A percentile compares a stretch with the other conserved stretches of the same genome.
phyloP scores from a whole-genome alignment of 2,888 invertebrate species.

The Psylliodes chrysocephalus region DNA sequence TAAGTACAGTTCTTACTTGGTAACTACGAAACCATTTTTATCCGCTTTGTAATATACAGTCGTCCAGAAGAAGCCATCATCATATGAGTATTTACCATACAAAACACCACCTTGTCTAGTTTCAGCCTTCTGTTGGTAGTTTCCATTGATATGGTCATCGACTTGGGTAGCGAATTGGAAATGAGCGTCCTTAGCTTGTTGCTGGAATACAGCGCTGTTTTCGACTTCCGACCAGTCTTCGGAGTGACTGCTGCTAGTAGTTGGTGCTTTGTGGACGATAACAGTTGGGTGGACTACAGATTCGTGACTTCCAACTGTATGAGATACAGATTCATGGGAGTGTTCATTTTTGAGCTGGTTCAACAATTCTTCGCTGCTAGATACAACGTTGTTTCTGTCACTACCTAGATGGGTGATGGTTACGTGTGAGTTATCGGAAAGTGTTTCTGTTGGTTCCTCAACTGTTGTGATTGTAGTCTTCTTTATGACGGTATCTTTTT shows the following conservation, averaged over 20 bases:
- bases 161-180: slow-evolving; percentile 63
- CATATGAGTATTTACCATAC: slow-evolving; percentile 68
- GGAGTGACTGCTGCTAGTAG: neutral
- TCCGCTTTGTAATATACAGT: slow-evolving; percentile 70
- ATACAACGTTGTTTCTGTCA: neutral
- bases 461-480: slow-evolving; percentile 2
- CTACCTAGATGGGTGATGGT: neutral
- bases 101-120: slow-evolving; percentile 61
- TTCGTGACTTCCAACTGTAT: neutral
- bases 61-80: slow-evolving; percentile 68
- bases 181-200: slow-evolving; percentile 54
- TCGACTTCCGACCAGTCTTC: too few relatives aligned
- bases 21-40: slow-evolving; percentile 69
- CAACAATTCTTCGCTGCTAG: neutral
- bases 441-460: neutral
- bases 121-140: slow-evolving; percentile 60
- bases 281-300: neutral
- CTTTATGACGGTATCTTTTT: slow-evolving; percentile 1
- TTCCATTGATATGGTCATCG: slow-evolving; percentile 62
- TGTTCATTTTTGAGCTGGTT: neutral
- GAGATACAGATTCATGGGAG: too few relatives aligned
- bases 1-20: slow-evolving; percentile 62
- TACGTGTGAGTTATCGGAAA: neutral
- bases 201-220: slow-evolving; percentile 3
- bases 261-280: neutral